Conservation (phyloP, 2,888 invertebrate genomes). For the Drymonia ruficornis region DNA sequence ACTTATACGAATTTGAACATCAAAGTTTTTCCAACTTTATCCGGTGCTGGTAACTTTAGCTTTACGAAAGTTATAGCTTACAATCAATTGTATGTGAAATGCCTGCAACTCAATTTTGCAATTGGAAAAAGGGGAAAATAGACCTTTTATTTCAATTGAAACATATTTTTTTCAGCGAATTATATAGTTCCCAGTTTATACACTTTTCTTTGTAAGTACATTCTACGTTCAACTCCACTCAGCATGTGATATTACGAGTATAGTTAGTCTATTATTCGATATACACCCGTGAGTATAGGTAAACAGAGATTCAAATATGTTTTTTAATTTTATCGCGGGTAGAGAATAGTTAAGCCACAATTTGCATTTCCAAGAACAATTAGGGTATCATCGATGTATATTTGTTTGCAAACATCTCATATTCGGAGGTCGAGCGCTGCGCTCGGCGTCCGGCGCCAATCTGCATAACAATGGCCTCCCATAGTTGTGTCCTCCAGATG, state of each 20-base stretch:
- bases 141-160: no score
- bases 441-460: conserved; percentile 75
- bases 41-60: neutral
- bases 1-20: neutral
- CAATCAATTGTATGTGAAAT: neutral
- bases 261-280: no score
- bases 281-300: no score
- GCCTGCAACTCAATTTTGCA: neutral
- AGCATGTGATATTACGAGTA: no score
- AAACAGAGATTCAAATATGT: no score
- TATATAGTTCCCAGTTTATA: no score
- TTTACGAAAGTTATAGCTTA: neutral
- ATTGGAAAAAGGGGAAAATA: no score
- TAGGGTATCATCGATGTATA: conserved; percentile 40
- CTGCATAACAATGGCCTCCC: conserved; percentile 79
- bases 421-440: conserved; percentile 55
- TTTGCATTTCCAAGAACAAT: conserved; percentile 37
- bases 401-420: conserved; percentile 71
- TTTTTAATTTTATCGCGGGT: neutral
- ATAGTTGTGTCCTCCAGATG: conserved; percentile 71
- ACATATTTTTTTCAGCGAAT: no score
- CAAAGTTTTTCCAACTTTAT: neutral
- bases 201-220: no score
- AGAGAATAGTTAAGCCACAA: conserved; percentile 4
- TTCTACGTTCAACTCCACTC: no score